Percentiles rank a stretch among this genome's conserved stretches.
These are phyloP conservation scores for Cydia splendana DNA, from an alignment of 1,140 invertebrate species.

Conservation along the genomic window DNA sequence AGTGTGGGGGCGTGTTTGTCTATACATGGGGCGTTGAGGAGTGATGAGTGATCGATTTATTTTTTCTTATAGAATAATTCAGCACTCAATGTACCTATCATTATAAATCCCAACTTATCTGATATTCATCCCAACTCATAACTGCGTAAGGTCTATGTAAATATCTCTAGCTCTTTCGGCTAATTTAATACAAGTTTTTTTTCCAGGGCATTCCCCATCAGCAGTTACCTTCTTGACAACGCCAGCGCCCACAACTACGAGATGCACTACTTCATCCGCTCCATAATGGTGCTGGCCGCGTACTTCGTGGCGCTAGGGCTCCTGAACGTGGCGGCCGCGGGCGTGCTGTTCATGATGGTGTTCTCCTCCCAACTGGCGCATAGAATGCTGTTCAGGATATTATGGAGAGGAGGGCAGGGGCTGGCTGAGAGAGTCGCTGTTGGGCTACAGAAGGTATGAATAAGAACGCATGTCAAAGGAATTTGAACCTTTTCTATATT, in stretches of 20 bases:
- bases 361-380: slow-evolving; percentile 67
- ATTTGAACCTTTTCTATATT: too few relatives aligned
- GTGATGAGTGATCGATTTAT: too few relatives aligned
- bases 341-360: slow-evolving; percentile 52
- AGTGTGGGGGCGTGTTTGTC: slow-evolving; percentile 51
- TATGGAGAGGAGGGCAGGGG: slow-evolving; percentile 58
- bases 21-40: slow-evolving; percentile 57
- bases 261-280: slow-evolving; percentile 57
- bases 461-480: neutral
- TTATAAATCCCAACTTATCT: too few relatives aligned
- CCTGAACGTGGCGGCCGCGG: slow-evolving; percentile 49
- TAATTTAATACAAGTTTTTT: too few relatives aligned
- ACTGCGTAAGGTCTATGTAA: too few relatives aligned
- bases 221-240: slow-evolving; percentile 53
- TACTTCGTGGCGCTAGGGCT: slow-evolving; percentile 67
- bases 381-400: slow-evolving; percentile 65
- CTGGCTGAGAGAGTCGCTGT: slow-evolving; percentile 59
- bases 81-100: too few relatives aligned
- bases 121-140: too few relatives aligned
- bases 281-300: slow-evolving; percentile 57
- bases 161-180: too few relatives aligned
- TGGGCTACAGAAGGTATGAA: slow-evolving; percentile 51
- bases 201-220: slow-evolving; percentile 55
- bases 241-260: slow-evolving; percentile 59
- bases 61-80: too few relatives aligned